Evolutionary conservation across 1,140 invertebrate genomes (phyloP).

Genomic region (Drosophila malerkotliana): DNA sequence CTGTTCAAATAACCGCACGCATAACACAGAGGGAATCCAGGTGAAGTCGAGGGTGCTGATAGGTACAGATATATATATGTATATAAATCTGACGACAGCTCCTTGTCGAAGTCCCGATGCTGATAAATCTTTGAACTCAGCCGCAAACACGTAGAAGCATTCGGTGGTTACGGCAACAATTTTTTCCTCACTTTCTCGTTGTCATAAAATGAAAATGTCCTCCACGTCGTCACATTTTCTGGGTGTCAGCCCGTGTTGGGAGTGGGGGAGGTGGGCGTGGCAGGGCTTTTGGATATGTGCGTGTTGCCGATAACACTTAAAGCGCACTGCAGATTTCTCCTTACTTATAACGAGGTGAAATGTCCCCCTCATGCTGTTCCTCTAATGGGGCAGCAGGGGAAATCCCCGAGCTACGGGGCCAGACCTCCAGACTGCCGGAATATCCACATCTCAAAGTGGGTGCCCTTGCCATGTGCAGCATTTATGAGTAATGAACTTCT

Average conservation of each 20-base stretch:
- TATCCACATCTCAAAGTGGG: slow-evolving; percentile 39
- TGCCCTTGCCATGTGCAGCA: slow-evolving; percentile 70
- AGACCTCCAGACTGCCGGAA: slow-evolving; percentile 23
- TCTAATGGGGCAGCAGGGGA: slow-evolving; percentile 18
- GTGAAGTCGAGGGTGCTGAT: slow-evolving; percentile 2
- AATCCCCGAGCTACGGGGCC: slow-evolving; percentile 2
- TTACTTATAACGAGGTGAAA: slow-evolving; percentile 76
- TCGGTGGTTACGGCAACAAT: slow-evolving; percentile 75
- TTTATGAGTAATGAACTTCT: slow-evolving; percentile 82
- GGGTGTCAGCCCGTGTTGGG: slow-evolving; percentile 32
- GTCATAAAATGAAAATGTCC: slow-evolving; percentile 82
- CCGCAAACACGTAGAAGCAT: slow-evolving; percentile 81
- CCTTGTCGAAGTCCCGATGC: slow-evolving; percentile 77
- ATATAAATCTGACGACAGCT: slow-evolving; percentile 58
- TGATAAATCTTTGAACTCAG: slow-evolving; percentile 82
- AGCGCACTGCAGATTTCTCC: slow-evolving; percentile 79
- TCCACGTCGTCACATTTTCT: slow-evolving; percentile 71
- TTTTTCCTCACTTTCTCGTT: slow-evolving; percentile 58
- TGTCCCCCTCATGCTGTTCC: slow-evolving; percentile 41
- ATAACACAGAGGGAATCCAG: slow-evolving; percentile 9
- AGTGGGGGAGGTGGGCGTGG: slow-evolving; percentile 15
- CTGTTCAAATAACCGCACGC: slow-evolving; percentile 78
- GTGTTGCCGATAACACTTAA: slow-evolving; percentile 80
- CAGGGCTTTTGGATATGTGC: slow-evolving; percentile 58
- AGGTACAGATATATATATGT: slow-evolving; percentile 15